A percentile compares a stretch with the other conserved stretches of the same genome.
These are phyloP conservation scores for Ennomos erosarius DNA, from an alignment of 2,888 invertebrate genomes.

Conservation along the genomic window DNA sequence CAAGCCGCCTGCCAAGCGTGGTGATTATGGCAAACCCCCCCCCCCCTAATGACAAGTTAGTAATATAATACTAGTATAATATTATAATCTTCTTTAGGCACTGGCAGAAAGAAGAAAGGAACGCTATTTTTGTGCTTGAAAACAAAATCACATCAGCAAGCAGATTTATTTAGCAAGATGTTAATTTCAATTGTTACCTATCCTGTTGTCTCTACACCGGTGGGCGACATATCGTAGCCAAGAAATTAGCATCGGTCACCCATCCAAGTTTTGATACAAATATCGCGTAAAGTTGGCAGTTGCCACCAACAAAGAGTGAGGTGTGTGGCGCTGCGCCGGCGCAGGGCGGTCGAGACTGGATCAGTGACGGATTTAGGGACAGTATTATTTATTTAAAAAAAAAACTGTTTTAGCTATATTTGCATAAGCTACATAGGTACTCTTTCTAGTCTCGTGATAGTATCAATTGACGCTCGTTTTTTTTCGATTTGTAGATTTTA, in stretches of 20 bases:
- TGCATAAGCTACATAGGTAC: no score
- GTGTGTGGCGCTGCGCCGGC: constrained; percentile 52
- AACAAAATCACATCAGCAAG: no score
- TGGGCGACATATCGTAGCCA: constrained; percentile 38
- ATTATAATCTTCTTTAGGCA: no score
- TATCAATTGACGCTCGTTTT: not conserved
- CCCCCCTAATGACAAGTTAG: no score
- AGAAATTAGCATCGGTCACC: constrained; percentile 38
- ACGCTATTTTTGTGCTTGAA: no score
- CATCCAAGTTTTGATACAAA: constrained; percentile 42
- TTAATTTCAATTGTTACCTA: constrained; percentile 23
- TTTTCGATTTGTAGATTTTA: not conserved
- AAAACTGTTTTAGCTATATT: no score
- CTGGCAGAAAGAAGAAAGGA: no score
- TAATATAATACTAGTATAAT: no score
- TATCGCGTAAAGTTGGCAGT: constrained; percentile 39
- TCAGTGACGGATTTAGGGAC: constrained; percentile 16
- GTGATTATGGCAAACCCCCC: no score
- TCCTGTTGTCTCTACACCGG: constrained; percentile 24
- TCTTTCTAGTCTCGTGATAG: no score
- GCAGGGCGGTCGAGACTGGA: constrained; percentile 41
- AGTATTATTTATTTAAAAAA: not conserved
- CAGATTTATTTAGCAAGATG: not conserved
- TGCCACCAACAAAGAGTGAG: constrained; percentile 58
- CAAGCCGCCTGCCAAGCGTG: no score